These are phyloP conservation scores for Valencia hispanica DNA, from an alignment of 2,797 vertebrate species.

Conservation along the genomic window DNA sequence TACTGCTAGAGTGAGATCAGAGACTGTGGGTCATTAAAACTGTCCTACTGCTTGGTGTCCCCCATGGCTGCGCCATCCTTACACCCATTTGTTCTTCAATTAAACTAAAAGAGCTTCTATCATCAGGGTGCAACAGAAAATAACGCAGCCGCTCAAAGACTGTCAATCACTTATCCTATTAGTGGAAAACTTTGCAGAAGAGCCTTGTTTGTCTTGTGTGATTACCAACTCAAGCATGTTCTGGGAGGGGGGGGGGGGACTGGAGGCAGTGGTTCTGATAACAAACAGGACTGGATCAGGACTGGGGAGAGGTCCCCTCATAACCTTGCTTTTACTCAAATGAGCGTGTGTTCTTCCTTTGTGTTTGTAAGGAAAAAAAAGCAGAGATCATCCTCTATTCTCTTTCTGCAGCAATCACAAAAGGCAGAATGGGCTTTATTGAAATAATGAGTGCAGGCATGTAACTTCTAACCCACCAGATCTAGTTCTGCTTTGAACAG, in stretches of 20 bases:
- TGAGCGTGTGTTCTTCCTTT: constrained; percentile 72
- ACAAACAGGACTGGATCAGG: constrained; percentile 52
- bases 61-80: constrained; percentile 39
- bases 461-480: constrained; percentile 66
- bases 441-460: constrained; percentile 77
- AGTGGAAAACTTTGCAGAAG: constrained; percentile 58
- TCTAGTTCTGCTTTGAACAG: constrained; percentile 74
- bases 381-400: constrained; percentile 77
- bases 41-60: constrained; percentile 53
- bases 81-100: constrained; percentile 60
- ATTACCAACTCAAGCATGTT: constrained; percentile 57
- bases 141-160: constrained; percentile 50
- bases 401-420: constrained; percentile 76
- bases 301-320: constrained; percentile 33
- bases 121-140: constrained; percentile 44
- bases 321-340: constrained; percentile 57
- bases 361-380: constrained; percentile 79
- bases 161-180: constrained; percentile 78
- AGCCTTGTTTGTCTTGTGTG: constrained; percentile 56
- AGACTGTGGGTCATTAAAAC: constrained; percentile 70
- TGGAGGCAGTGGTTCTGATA: constrained; percentile 48
- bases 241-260: constrained; percentile 62
- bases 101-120: constrained; percentile 51
- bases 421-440: constrained; percentile 77
- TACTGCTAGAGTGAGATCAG: constrained; percentile 50